Percentiles rank a stretch among this genome's conserved stretches.
These are phyloP conservation scores for Leptinotarsa tumamoca DNA, from an alignment of 2,888 invertebrate species.

Conservation along the genomic window DNA sequence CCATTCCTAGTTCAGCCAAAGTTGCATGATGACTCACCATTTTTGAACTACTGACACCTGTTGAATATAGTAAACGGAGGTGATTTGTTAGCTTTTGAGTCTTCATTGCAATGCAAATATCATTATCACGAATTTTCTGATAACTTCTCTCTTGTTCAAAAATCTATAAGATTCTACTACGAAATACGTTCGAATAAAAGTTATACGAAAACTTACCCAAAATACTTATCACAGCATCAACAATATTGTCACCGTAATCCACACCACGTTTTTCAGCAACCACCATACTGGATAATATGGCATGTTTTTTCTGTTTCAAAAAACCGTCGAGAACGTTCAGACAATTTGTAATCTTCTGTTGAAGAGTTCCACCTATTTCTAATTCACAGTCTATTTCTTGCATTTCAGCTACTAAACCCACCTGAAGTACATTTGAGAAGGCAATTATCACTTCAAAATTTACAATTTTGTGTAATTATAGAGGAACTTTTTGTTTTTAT, in stretches of 20 bases:
- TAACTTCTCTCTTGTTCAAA: no score
- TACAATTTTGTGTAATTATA: no score
- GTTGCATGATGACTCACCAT: conserved; percentile 78
- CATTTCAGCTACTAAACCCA: conserved; percentile 76
- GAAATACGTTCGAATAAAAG: no score
- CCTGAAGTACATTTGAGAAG: conserved; percentile 56
- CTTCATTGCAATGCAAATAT: no score
- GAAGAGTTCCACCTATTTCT: conserved; percentile 73
- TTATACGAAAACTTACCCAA: conserved; percentile 71
- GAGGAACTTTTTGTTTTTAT: no score
- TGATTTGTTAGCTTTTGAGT: neutral
- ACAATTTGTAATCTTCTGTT: conserved; percentile 76
- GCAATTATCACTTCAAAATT: no score
- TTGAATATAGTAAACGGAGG: neutral
- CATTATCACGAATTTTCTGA: no score
- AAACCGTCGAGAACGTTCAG: conserved; percentile 75
- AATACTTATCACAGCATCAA: conserved; percentile 75
- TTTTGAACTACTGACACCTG: conserved; percentile 70
- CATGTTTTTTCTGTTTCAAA: conserved; percentile 71
- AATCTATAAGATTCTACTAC: neutral
- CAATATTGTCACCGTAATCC: conserved; percentile 74
- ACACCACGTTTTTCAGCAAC: conserved; percentile 84
- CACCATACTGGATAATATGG: conserved; percentile 86
- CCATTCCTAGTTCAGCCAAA: conserved; percentile 93
- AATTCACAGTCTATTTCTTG: conserved; percentile 65